Evolutionary conservation across 2,888 invertebrate species (phyloP), one percentile per base, ranked within the genome.

Genomic region (Eupithecia pulchellata): DNA sequence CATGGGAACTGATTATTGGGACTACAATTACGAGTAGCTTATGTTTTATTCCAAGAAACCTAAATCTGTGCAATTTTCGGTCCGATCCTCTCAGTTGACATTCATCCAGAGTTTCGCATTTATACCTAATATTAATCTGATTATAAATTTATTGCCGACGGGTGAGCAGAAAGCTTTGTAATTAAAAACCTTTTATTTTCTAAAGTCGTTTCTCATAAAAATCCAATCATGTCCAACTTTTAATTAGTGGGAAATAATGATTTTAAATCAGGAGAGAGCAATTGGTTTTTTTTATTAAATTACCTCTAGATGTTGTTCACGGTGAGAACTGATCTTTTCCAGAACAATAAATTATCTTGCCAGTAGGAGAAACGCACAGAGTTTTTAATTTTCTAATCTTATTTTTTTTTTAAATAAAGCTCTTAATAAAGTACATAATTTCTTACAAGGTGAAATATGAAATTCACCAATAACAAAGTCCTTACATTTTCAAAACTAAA

Each of bases 231-330:
- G 58, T 36, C 34, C 5, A 11, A 11, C 57, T 57, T 66, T 62
- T 72, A 66, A 64, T 74, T 74, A 62, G 57, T 67, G 9, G 27
- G 66, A 71, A 57, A 68, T 68, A 67, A 63, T 70, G 58, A 55
- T 66, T 20, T 52, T 52, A 52, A 52, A 25, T 13, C 52, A 25
- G 25, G 64, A 64, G 58, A 69, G 47, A 62, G 58, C 66, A 70
- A 72, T 66, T 69, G 65, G 63, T 69, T 71, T 71, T 55, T 62
- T 27, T 70, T 71, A 62, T 70, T 74, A 20, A 70, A 58, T 64
- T 64, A n/a, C n/a, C n/a, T n/a, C n/a, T n/a, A 62, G 71, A 57
- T 57, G 29, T 57, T 57, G 57, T 57, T 4, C n/a, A 39, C 4
- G 6, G 4, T 47, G 4, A 20, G 11, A 47, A 11, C 11, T 52